These are phyloP conservation scores for Argya squamiceps DNA, from an alignment of 2,797 vertebrate genomes.

Conservation along the genomic window DNA sequence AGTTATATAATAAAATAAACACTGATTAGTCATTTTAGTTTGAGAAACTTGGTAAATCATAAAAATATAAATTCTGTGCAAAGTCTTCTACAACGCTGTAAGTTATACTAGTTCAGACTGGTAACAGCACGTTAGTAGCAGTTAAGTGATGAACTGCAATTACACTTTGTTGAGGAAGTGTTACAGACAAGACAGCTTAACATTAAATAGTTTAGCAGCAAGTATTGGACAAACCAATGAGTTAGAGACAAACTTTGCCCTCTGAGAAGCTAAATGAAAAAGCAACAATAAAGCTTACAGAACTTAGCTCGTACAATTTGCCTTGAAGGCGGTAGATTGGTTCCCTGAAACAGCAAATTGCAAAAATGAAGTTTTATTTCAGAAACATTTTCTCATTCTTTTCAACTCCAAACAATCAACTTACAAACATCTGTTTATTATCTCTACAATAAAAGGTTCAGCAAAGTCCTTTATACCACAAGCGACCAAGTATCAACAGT, in stretches of 20 bases:
- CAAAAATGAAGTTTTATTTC: conserved; percentile 76
- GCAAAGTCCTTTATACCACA: conserved; percentile 37
- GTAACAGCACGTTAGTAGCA: conserved; percentile 76
- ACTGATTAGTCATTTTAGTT: conserved; percentile 76
- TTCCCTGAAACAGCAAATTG: conserved; percentile 83
- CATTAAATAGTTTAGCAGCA: conserved; percentile 67
- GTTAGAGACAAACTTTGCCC: conserved; percentile 79
- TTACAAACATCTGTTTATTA: conserved; percentile 65
- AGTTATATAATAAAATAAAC: conserved; percentile 62
- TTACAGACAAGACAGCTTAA: conserved; percentile 67
- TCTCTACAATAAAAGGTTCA: conserved; percentile 65
- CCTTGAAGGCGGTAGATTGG: conserved; percentile 88
- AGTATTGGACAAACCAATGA: conserved; percentile 72
- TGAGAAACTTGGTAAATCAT: conserved; percentile 47
- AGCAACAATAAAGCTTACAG: conserved; percentile 85
- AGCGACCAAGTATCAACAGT: neutral
- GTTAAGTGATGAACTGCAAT: conserved; percentile 74
- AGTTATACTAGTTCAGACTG: conserved; percentile 69
- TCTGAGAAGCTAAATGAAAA: conserved; percentile 77
- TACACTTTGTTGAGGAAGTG: conserved; percentile 55
- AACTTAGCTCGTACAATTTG: conserved; percentile 94
- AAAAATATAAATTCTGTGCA: conserved; percentile 46
- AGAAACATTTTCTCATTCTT: conserved; percentile 74
- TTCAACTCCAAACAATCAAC: conserved; percentile 76
- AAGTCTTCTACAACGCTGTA: conserved; percentile 44